These are phyloP conservation scores for Heteromormyrus szaboi DNA, from an alignment of 2,797 vertebrate species.

Conservation along the genomic window DNA sequence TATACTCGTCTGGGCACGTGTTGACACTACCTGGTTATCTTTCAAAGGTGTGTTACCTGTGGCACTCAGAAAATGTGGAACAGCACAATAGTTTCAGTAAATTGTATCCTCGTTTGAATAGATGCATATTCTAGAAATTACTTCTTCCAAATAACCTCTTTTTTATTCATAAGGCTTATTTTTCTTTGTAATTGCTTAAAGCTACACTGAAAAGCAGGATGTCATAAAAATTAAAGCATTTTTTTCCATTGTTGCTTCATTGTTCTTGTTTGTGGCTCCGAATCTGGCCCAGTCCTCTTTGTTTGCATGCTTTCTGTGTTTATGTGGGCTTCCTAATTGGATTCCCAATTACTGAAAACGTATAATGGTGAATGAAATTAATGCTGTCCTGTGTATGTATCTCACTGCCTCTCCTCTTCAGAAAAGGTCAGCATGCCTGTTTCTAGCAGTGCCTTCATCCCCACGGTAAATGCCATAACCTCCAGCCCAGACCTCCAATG, in stretches of 20 bases:
- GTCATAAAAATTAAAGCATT: not conserved
- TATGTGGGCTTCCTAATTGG: not conserved
- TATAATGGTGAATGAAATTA: not conserved
- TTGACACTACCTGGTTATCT: not conserved
- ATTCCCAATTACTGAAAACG: not conserved
- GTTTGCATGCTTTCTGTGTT: not conserved
- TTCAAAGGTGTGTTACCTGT: not conserved
- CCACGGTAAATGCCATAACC: conserved; percentile 76
- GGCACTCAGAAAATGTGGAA: not conserved
- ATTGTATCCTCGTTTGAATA: not conserved
- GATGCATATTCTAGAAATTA: not conserved
- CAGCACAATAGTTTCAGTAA: not conserved
- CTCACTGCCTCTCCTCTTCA: not conserved
- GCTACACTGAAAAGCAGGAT: not conserved
- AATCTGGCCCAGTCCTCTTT: not conserved
- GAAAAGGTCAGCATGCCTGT: conserved; percentile 68
- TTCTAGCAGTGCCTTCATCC: conserved; percentile 72
- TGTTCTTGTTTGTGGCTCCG: not conserved
- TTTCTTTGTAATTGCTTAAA: not conserved
- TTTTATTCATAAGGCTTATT: not conserved
- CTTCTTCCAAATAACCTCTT: not conserved
- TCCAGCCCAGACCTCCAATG: conserved; percentile 76
- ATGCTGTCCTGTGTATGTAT: not conserved
- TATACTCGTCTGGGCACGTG: not conserved
- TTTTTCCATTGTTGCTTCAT: not conserved